phyloP scores from a whole-genome alignment of 2,888 invertebrate species.

The Andrena hattorfiana region DNA sequence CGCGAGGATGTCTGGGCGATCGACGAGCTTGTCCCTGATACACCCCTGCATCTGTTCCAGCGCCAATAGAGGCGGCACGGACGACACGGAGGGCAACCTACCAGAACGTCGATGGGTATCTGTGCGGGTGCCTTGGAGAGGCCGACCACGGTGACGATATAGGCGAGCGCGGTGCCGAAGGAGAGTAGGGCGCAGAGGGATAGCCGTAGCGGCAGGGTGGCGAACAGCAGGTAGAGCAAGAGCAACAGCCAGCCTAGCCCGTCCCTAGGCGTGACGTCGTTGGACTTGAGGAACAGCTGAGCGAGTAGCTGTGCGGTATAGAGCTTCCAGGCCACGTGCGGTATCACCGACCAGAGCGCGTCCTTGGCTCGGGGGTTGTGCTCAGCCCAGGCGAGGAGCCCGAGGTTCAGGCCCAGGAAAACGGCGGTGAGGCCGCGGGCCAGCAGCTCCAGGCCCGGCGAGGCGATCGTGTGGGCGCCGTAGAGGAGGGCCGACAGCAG shows the following conservation, averaged over 20 bases:
- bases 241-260: constrained; percentile 91
- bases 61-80: no score
- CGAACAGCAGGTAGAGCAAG: constrained; percentile 90
- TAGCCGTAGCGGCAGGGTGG: constrained; percentile 90
- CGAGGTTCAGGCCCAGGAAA: constrained; percentile 82
- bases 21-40: no score
- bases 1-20: no score
- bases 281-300: constrained; percentile 88
- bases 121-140: constrained; percentile 85
- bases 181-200: constrained; percentile 88
- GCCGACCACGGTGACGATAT: constrained; percentile 87
- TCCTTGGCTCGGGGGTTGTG: constrained; percentile 79
- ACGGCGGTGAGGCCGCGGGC: constrained; percentile 80
- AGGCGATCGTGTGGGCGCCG: constrained; percentile 87
- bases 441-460: constrained; percentile 84
- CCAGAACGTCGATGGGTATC: constrained; percentile 85
- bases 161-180: constrained; percentile 87
- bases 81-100: constrained; percentile 59
- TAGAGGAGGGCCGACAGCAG: constrained; percentile 89
- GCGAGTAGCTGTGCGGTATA: constrained; percentile 88
- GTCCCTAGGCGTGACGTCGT: constrained; percentile 88
- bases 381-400: constrained; percentile 81
- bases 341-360: constrained; percentile 87
- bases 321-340: constrained; percentile 89
- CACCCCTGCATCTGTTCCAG: no score